Evolutionary conservation across 2,888 invertebrate genomes (phyloP), one percentile per base, ranked within the genome.

Genomic region (Gymnoscelis rufifasciata): DNA sequence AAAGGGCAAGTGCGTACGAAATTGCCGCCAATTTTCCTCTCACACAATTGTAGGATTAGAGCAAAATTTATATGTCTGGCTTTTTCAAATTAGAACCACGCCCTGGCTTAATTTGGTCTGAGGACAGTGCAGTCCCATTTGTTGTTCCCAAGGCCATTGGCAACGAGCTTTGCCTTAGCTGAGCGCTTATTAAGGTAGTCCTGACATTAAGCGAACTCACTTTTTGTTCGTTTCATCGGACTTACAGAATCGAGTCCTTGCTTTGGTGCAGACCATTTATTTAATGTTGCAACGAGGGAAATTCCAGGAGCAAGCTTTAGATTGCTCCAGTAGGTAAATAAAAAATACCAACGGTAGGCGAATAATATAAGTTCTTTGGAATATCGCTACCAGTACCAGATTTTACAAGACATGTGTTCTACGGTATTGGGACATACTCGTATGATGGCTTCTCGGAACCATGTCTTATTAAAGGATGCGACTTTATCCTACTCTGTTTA

Each of bases 1-100:
- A 74, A 73, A 80, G 69, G 68, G 65, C 64, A 60, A 72, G 65
- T 77, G 72, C 71, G 71, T 79, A 74, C 74, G 54, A 70, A 82
- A 82, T 78, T 71, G 74, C 74, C 68, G 74, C 76, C 83, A 82
- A 83, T 83, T 83, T 80, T 71, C 74, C 79, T 74, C 76, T 67
- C 77, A 72, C 77, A 82, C 82, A 79, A 78, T 80, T 73, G 80
- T 66, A 69, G 84, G 84, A 83, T 86, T 86, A 86, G 71, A 70
- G 68, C 60, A 55, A 73, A 86, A 87, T 86, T 87, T 84, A 87
- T 86, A 75, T 62, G 86, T 86, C 86, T 86, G 83, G 82, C 81
- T 82, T 83, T 86, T 84, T 83, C 83, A 76, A 84, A 83, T 84
- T 83, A 84, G 77, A 76, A 64, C 63, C 66, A 68, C 69, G 70